A percentile compares a stretch with the other conserved stretches of the same genome.
Conservation (phyloP, 2,113 vertebrate species). For the Spilogale gracilis region DNA sequence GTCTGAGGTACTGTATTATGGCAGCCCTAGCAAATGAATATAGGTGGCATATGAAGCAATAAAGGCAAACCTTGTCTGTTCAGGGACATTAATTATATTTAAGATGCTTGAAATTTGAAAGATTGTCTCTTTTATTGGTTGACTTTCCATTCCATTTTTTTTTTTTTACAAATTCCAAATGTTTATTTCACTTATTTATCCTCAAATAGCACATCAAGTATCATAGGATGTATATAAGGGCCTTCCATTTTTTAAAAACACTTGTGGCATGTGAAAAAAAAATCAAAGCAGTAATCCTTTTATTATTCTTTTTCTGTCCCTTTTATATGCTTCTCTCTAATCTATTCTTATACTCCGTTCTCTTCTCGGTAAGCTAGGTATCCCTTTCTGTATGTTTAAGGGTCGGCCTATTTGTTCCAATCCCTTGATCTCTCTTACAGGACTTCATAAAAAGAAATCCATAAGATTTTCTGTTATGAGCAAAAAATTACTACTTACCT, state of each 20-base stretch:
- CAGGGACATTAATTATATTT: background rate
- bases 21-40: background rate
- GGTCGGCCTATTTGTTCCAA: slow-evolving; percentile 8
- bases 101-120: background rate
- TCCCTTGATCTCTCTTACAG: slow-evolving; percentile 44
- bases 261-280: background rate
- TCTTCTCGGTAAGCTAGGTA: background rate
- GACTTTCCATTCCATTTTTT: background rate
- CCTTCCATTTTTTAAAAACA: background rate
- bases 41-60: background rate
- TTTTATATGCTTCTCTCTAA: background rate
- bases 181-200: slow-evolving; percentile 3
- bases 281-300: background rate
- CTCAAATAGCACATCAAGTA: background rate
- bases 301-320: background rate
- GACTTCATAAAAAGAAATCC: slow-evolving; percentile 48
- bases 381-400: background rate
- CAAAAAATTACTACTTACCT: slow-evolving; percentile 4
- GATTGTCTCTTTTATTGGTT: background rate
- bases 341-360: background rate
- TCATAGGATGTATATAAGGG: background rate
- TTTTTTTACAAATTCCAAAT: background rate
- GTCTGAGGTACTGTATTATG: background rate
- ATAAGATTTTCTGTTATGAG: slow-evolving; percentile 53
- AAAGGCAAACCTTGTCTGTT: background rate